Evolutionary conservation across 2,888 invertebrate genomes (phyloP).

Genomic region (Atherix ibis): DNA sequence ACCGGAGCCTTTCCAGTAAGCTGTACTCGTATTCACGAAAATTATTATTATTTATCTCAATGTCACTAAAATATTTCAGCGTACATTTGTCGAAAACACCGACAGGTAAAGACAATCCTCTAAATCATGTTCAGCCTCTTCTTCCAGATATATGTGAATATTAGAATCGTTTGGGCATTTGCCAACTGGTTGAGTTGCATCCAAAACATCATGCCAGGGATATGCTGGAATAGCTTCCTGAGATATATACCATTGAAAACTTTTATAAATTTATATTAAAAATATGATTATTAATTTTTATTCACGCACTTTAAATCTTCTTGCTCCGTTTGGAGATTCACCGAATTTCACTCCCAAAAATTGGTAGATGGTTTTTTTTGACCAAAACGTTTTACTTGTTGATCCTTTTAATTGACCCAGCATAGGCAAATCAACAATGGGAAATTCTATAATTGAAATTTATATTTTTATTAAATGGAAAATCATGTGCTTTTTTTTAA

Average conservation of each 20-base stretch:
- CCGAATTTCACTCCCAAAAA: constrained; percentile 11
- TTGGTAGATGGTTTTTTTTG: constrained; percentile 6
- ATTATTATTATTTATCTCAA: not conserved
- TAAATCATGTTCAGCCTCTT: constrained; percentile 3
- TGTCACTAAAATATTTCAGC: not conserved
- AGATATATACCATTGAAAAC: constrained; percentile 2
- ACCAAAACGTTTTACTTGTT: constrained; percentile 9
- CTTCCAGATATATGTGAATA: not conserved
- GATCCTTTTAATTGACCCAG: constrained; percentile 9
- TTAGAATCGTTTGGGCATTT: constrained; percentile 7
- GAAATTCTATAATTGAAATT: too few species aligned
- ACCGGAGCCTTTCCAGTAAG: constrained; percentile 14
- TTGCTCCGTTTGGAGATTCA: constrained; percentile 9
- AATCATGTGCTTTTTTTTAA: too few species aligned
- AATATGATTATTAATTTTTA: too few species aligned
- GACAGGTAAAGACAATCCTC: constrained; percentile 12
- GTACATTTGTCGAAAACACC: constrained; percentile 10
- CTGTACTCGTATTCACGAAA: constrained; percentile 1
- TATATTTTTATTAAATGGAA: too few species aligned
- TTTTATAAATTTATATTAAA: not conserved
- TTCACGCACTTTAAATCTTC: not conserved
- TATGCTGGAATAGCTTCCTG: constrained; percentile 8
- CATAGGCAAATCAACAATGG: constrained; percentile 7
- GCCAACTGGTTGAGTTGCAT: constrained; percentile 7
- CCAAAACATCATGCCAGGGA: constrained; percentile 7